These are phyloP conservation scores for Syrmaticus mikado DNA, from an alignment of 2,113 vertebrate species.

Conservation along the genomic window DNA sequence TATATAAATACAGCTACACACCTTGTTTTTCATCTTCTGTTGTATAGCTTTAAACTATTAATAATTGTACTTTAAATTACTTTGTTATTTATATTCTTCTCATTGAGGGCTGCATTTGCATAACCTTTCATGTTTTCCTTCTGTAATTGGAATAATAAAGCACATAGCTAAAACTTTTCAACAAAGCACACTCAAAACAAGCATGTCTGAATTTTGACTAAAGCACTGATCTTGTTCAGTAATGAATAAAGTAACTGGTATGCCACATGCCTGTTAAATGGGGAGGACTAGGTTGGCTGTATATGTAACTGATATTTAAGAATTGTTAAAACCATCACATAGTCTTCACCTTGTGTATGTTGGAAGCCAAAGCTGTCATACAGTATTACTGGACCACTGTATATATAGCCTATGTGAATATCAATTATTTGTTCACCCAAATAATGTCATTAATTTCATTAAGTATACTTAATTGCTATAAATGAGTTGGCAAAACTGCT, in stretches of 20 bases:
- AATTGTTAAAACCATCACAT: background rate
- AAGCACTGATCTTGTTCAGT: background rate
- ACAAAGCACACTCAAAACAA: background rate
- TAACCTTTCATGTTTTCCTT: slow-evolving; percentile 10
- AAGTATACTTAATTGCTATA: background rate
- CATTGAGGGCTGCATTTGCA: background rate
- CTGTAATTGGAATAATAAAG: background rate
- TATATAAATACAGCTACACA: background rate
- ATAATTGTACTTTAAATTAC: slow-evolving; percentile 17
- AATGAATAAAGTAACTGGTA: background rate
- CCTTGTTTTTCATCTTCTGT: slow-evolving; percentile 6
- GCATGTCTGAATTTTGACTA: background rate
- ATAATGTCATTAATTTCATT: background rate
- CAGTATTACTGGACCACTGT: background rate
- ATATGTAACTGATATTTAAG: background rate
- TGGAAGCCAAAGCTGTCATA: background rate
- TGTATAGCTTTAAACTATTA: background rate
- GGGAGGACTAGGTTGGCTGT: background rate
- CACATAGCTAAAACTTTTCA: background rate
- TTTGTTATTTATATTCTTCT: background rate
- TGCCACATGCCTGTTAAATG: background rate
- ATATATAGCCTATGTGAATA: background rate
- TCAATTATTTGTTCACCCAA: background rate
- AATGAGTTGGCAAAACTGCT: background rate
- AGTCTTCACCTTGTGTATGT: background rate